phyloP scores from a whole-genome alignment of 2,888 invertebrate genomes.

The Nomada hirtipes region DNA sequence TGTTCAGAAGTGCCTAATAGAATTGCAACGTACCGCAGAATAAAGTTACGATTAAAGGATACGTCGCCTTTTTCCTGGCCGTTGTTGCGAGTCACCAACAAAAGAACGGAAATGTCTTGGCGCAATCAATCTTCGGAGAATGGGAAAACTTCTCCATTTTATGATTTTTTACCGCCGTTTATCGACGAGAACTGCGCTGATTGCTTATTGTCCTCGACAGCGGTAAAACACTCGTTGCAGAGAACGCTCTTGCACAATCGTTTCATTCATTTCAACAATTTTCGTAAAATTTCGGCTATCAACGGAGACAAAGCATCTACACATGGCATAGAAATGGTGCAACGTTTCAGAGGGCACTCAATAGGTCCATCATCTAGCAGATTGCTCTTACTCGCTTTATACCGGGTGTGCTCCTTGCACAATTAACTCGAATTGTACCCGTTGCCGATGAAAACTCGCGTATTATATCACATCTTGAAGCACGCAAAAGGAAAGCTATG shows the following conservation, averaged over 20 bases:
- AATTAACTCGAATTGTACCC: slow-evolving; percentile 58
- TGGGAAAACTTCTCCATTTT: slow-evolving; percentile 28
- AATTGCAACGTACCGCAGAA: slow-evolving; percentile 61
- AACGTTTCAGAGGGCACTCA: slow-evolving; percentile 57
- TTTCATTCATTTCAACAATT: slow-evolving; percentile 5
- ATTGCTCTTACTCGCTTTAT: slow-evolving; percentile 51
- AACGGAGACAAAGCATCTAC: slow-evolving; percentile 9
- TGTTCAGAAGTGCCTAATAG: slow-evolving; percentile 67
- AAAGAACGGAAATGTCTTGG: neutral
- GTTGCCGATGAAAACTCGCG: slow-evolving; percentile 42
- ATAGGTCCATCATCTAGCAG: slow-evolving; percentile 63
- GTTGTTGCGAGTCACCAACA: neutral
- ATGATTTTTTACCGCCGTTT: slow-evolving; percentile 29
- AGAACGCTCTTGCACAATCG: neutral
- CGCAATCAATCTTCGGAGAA: slow-evolving; percentile 29
- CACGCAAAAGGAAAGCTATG: slow-evolving; percentile 3
- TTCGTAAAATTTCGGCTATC: slow-evolving; percentile 26
- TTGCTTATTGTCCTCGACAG: slow-evolving; percentile 10
- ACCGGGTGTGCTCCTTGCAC: slow-evolving; percentile 60
- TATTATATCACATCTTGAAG: slow-evolving; percentile 8
- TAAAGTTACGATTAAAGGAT: slow-evolving; percentile 66
- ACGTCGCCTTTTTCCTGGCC: slow-evolving; percentile 41
- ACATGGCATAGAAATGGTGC: slow-evolving; percentile 42
- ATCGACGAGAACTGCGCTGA: neutral
- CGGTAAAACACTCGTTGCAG: neutral